Percentiles rank a stretch among this genome's conserved stretches.
Conservation (phyloP, 92 coral and sea anemone genomes). For the Actinernus sp. region DNA sequence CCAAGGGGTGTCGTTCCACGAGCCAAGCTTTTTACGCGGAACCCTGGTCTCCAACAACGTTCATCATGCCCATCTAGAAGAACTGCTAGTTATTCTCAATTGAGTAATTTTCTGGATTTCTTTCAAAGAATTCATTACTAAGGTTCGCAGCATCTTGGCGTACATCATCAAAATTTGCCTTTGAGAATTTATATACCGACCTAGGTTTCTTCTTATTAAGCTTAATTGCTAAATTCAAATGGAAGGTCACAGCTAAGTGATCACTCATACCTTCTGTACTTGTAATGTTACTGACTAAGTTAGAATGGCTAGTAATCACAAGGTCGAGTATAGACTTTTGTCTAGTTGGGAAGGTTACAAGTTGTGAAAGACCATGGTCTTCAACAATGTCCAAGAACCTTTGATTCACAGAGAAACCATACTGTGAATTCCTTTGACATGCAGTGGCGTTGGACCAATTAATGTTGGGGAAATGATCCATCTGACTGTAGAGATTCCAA, state of each 20-base stretch:
- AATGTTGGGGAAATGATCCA: conserved; percentile 56
- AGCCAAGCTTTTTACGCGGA: no score
- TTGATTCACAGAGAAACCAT: conserved; percentile 51
- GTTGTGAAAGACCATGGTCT: conserved; percentile 58
- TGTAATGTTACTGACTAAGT: no score
- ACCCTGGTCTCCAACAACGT: no score
- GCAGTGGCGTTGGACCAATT: conserved; percentile 37
- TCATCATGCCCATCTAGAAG: no score
- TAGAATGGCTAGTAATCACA: conserved; percentile 59
- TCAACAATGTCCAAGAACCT: conserved; percentile 33
- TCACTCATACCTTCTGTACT: no score
- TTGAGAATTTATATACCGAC: no score
- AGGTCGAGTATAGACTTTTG: no score
- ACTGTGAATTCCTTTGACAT: conserved; percentile 41
- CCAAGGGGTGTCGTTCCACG: no score
- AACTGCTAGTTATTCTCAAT: conserved; percentile 13
- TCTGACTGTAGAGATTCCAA: conserved; percentile 35
- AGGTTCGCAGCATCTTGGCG: conserved; percentile 48
- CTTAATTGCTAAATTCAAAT: no score
- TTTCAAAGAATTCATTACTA: conserved; percentile 55
- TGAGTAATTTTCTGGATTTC: conserved; percentile 8
- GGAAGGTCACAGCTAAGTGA: no score
- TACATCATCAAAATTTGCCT: conserved; percentile 45
- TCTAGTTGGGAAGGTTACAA: no score
- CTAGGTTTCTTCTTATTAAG: no score